Percentiles rank a stretch among this genome's conserved stretches.
These are phyloP conservation scores for Mythimna lalbum DNA, from an alignment of 2,888 invertebrate species.

Conservation along the genomic window DNA sequence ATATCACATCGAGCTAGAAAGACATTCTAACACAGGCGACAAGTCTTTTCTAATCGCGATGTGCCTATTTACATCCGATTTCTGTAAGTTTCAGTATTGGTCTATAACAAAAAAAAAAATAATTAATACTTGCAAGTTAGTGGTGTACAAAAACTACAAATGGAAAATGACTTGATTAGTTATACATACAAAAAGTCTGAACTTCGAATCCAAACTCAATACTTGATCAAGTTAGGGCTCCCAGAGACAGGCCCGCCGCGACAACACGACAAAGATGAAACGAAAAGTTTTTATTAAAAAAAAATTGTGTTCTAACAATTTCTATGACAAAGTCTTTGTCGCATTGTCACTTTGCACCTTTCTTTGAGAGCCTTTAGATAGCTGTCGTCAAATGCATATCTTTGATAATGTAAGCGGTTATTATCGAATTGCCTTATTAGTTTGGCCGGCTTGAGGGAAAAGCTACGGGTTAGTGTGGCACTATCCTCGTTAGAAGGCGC, in stretches of 20 bases:
- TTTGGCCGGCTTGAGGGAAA: too few species aligned
- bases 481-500: too few species aligned
- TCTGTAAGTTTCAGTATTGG: background rate
- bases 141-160: slow-evolving; percentile 45
- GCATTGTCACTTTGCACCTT: background rate
- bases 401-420: background rate
- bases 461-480: too few species aligned
- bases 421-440: background rate
- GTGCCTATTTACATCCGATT: background rate
- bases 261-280: background rate
- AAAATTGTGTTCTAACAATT: background rate
- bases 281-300: background rate
- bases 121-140: slow-evolving; percentile 29
- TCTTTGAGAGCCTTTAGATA: background rate
- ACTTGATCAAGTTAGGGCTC: background rate
- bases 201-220: slow-evolving; percentile 2
- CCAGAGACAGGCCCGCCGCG: too few species aligned
- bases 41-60: background rate
- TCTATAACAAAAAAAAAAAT: slow-evolving; percentile 5
- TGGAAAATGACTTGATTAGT: slow-evolving; percentile 40
- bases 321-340: background rate
- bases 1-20: background rate
- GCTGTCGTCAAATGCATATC: background rate
- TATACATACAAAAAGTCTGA: slow-evolving; percentile 10
- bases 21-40: background rate